These are phyloP conservation scores for Amiota mariae DNA, from an alignment of 2,888 invertebrate genomes.

Conservation along the genomic window DNA sequence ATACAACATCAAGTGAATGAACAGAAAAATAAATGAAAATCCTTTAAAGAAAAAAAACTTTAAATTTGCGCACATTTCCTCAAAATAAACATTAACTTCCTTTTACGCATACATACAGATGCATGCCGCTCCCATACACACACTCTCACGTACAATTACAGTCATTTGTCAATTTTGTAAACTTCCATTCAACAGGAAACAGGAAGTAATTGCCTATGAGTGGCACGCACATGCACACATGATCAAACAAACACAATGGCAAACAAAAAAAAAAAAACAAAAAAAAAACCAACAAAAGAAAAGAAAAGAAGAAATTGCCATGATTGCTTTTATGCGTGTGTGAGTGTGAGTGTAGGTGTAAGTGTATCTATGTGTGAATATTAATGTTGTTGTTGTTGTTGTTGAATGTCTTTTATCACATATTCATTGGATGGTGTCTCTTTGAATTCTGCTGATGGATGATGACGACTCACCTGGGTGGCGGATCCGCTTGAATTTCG, in stretches of 20 bases:
- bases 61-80: conserved; percentile 61
- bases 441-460: too few species aligned
- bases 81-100: conserved; percentile 57
- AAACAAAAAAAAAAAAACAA: conserved; percentile 10
- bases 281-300: conserved; percentile 3
- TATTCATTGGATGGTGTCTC: conserved; percentile 35
- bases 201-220: conserved; percentile 64
- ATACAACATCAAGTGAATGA: conserved; percentile 1
- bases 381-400: conserved; percentile 19
- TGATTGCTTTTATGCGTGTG: conserved; percentile 7
- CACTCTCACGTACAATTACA: conserved; percentile 44
- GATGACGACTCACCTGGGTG: conserved; percentile 76
- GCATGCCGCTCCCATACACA: conserved; percentile 30
- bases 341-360: neutral
- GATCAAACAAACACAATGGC: conserved; percentile 18
- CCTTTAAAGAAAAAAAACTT: conserved; percentile 46
- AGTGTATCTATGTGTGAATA: conserved; percentile 9
- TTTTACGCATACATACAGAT: conserved; percentile 35
- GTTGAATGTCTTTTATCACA: conserved; percentile 25
- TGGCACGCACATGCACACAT: conserved; percentile 37
- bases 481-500: conserved; percentile 93
- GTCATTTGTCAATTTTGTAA: conserved; percentile 63
- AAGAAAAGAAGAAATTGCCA: neutral
- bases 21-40: conserved; percentile 44
- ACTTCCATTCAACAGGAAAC: conserved; percentile 64